Base-by-base conservation (phyloP, 2,113 vertebrate species). In the Cyprinus carpio region DNA sequence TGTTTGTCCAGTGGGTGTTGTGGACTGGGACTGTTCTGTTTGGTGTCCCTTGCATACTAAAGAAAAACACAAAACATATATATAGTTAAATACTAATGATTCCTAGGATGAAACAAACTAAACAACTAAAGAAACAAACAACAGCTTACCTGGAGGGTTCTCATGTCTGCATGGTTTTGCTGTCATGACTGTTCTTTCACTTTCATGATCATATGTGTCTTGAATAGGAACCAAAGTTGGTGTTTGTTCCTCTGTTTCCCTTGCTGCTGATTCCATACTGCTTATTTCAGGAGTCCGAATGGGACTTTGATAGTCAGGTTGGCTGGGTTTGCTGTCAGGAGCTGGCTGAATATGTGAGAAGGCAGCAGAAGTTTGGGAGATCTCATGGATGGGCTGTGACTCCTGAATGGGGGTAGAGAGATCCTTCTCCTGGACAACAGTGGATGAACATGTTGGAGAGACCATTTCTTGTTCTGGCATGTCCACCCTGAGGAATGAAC, bases 321-420 rank as follows among this genome's bases (percentile, higher is more conserved):
- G 72, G 76, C 71, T 3, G 85, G 29, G 51, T 76, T 67, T 12
- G 88, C 46, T 84, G 7, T 34, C 65, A 65, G 87, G 51, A 46
- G 40, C 0, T 83, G 85, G 40, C 40, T 40, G 40, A 40, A 40
- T 88, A 84, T n/a, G 81, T 78, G 1, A 46, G 27, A 87, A 80
- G 23, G 60, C 34, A 37, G 86, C 72, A 76, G 65, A 54, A 88
- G 82, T 29, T 88, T 87, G 71, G 15, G 74, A 87, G 77, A 62
- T 89, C 84, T 84, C 84, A 34, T 88, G 58, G 43, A 67, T 83
- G 51, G 92, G 89, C 75, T 94, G 93, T 75, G 94, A 94, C 90
- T 95, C 94, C 87, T 95, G 94, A 69, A 94, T 87, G 3, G 93
- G 94, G 54, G 92, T 91, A 37, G 92, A 88, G 79, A 95, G 94